Conservation (phyloP, 2,797 vertebrate species). For the Corythornis leucogaster region DNA sequence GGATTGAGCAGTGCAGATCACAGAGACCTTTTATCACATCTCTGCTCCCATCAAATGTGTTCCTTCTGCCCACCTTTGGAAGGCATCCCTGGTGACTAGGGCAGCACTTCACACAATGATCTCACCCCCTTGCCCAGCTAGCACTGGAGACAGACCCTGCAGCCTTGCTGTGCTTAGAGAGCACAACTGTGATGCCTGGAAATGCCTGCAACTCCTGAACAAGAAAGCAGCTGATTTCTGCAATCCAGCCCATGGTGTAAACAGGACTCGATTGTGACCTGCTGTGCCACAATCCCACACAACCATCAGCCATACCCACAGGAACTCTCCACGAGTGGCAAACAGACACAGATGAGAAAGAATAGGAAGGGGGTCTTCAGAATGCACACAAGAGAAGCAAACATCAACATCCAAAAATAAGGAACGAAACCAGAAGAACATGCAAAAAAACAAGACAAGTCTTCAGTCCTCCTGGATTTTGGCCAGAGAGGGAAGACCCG, state of each 20-base stretch:
- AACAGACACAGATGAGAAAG: neutral
- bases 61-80: neutral
- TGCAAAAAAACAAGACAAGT: constrained; percentile 69
- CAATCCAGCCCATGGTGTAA: constrained; percentile 1
- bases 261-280: constrained; percentile 21
- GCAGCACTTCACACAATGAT: neutral
- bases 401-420: neutral
- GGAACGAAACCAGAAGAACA: constrained; percentile 60
- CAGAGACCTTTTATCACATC: neutral
- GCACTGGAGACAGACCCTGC: neutral
- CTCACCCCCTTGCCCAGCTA: neutral
- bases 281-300: neutral
- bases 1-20: neutral
- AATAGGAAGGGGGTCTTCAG: neutral
- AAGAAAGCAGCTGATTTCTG: neutral
- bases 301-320: neutral
- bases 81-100: neutral
- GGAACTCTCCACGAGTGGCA: neutral
- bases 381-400: constrained; percentile 10
- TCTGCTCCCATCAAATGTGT: neutral
- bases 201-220: neutral
- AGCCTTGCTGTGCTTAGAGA: neutral
- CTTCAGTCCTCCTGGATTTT: constrained; percentile 53
- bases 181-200: neutral
- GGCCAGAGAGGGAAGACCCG: constrained; percentile 13